Evolutionary conservation across 2,888 invertebrate genomes (phyloP).

Genomic region (Caenorhabditis sulstoni): DNA sequence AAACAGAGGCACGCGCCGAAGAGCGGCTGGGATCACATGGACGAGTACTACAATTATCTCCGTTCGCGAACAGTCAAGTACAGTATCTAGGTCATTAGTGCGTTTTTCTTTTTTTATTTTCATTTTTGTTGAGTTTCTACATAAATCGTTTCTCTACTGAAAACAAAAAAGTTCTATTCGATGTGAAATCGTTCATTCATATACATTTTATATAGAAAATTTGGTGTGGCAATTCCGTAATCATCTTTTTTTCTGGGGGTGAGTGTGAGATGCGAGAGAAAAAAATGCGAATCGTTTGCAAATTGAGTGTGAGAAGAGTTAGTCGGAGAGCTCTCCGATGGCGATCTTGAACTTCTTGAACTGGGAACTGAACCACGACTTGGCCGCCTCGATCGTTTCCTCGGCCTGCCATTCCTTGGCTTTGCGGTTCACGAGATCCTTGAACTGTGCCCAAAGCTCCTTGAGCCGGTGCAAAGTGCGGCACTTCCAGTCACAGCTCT

Average conservation of each 20-base stretch:
- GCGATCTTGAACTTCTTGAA: conserved; percentile 57
- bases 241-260: background rate
- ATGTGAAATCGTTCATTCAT: conserved; percentile 19
- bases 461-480: conserved; percentile 59
- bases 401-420: conserved; percentile 62
- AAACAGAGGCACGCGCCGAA: conserved; percentile 50
- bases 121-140: conserved; percentile 17
- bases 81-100: conserved; percentile 62
- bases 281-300: conserved; percentile 39
- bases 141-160: too few species aligned
- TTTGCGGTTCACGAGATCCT: conserved; percentile 55
- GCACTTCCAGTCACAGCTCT: conserved; percentile 71
- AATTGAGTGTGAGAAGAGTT: conserved; percentile 16
- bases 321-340: conserved; percentile 50
- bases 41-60: conserved; percentile 76
- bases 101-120: conserved; percentile 15
- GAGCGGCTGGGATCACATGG: conserved; percentile 77
- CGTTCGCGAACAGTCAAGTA: conserved; percentile 74
- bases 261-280: conserved; percentile 46
- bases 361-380: conserved; percentile 56
- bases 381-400: conserved; percentile 40
- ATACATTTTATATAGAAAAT: background rate
- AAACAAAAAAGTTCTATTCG: background rate
- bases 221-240: conserved; percentile 31
- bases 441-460: conserved; percentile 67